These are phyloP conservation scores for Lacerta viridis DNA, from an alignment of 2,797 vertebrate species.

Conservation along the genomic window DNA sequence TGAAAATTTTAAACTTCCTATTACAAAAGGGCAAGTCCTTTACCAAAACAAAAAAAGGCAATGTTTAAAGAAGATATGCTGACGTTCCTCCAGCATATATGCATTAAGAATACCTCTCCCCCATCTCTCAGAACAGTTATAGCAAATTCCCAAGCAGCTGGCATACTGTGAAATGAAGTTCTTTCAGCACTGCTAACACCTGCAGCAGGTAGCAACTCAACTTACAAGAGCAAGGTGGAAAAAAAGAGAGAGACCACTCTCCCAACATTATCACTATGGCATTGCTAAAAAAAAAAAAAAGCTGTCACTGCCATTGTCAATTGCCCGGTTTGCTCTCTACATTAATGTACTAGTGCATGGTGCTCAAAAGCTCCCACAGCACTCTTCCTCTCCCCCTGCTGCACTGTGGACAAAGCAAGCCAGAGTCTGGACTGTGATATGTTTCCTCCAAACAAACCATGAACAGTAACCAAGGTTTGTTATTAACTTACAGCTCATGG, in stretches of 20 bases:
- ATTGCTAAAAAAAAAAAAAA: too few species aligned
- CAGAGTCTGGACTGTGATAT: too few species aligned
- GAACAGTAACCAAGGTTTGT: too few species aligned
- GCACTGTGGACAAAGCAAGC: too few species aligned
- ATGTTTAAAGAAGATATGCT: not conserved
- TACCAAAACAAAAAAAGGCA: not conserved
- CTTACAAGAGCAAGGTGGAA: not conserved
- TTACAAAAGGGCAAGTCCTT: not conserved
- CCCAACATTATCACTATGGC: not conserved
- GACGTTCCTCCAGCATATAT: not conserved
- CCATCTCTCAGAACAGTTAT: not conserved
- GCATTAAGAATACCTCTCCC: not conserved
- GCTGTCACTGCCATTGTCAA: too few species aligned
- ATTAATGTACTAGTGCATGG: too few species aligned
- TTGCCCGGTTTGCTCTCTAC: too few species aligned
- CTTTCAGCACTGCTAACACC: not conserved
- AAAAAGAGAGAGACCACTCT: not conserved
- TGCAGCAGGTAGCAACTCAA: not conserved
- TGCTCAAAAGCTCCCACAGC: too few species aligned
- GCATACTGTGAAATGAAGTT: not conserved
- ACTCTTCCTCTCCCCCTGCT: too few species aligned
- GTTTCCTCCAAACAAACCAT: too few species aligned
- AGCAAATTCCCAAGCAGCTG: not conserved
- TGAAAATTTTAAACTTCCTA: not conserved
- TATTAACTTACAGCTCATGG: too few species aligned